These are phyloP conservation scores for Eremophila alpestris DNA, from an alignment of 2,797 vertebrate genomes.

Conservation along the genomic window DNA sequence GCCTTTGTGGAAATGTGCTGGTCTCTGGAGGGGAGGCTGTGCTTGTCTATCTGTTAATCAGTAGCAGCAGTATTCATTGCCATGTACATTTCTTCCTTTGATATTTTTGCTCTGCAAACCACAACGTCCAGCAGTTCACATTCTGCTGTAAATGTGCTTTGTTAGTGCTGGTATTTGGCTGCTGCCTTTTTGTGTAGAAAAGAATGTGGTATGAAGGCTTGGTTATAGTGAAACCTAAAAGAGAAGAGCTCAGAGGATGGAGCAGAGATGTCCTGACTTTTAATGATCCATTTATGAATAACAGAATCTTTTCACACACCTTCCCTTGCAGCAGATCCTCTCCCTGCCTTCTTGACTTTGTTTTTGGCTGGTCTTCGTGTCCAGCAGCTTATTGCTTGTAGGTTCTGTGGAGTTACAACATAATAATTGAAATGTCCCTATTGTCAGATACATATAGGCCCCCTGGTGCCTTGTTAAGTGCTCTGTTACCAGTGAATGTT, in stretches of 20 bases:
- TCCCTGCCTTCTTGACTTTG: neutral
- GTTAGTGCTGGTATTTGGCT: neutral
- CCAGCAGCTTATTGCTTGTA: neutral
- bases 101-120: neutral
- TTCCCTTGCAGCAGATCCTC: neutral
- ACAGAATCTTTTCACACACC: neutral
- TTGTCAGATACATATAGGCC: neutral
- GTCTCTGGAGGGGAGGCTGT: neutral
- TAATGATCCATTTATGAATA: neutral
- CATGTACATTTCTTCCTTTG: neutral
- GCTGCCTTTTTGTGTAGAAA: neutral
- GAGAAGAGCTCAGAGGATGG: neutral
- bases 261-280: neutral
- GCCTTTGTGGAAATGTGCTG: neutral
- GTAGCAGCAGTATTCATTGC: neutral
- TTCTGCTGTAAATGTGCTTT: neutral
- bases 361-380: neutral
- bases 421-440: neutral
- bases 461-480: conserved; percentile 50
- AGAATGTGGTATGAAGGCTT: fast-evolving
- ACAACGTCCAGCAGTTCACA: neutral
- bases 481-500: neutral
- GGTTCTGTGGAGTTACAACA: neutral
- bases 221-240: neutral
- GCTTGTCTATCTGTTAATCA: neutral